These are phyloP conservation scores for Neuroterus valhalla DNA, from an alignment of 1,140 invertebrate genomes.

Conservation along the genomic window DNA sequence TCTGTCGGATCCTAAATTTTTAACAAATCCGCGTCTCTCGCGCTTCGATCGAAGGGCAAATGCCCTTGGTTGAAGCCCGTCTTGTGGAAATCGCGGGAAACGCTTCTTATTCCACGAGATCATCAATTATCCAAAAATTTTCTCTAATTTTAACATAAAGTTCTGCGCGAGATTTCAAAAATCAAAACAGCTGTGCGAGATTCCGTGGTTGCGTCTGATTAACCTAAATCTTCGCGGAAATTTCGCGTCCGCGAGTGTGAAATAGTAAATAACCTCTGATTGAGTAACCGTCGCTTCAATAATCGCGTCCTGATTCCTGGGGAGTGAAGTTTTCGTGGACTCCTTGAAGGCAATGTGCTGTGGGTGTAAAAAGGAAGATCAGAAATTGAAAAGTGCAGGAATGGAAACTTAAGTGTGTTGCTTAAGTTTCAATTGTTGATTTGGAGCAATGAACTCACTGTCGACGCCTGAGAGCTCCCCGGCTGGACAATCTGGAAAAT, in stretches of 20 bases:
- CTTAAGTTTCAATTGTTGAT: neutral
- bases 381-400: neutral
- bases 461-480: neutral
- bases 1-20: neutral
- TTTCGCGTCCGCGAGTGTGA: neutral
- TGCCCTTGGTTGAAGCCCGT: too few species aligned
- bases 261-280: neutral
- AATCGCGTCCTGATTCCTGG: too few species aligned
- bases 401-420: slow-evolving; percentile 4
- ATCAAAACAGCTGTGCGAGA: neutral
- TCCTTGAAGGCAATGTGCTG: too few species aligned
- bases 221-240: neutral
- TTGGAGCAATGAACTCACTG: slow-evolving; percentile 7
- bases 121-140: neutral
- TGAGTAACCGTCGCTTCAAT: neutral
- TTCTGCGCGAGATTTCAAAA: neutral
- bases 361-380: neutral
- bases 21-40: neutral
- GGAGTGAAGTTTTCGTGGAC: too few species aligned
- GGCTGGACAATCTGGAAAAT: neutral
- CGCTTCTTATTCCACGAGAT: neutral
- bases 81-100: slow-evolving; percentile 20
- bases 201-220: neutral
- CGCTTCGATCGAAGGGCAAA: neutral
- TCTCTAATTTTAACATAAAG: slow-evolving; percentile 6